These are phyloP conservation scores for Rachycentron canadum DNA, from an alignment of 2,797 vertebrate species.

Conservation along the genomic window DNA sequence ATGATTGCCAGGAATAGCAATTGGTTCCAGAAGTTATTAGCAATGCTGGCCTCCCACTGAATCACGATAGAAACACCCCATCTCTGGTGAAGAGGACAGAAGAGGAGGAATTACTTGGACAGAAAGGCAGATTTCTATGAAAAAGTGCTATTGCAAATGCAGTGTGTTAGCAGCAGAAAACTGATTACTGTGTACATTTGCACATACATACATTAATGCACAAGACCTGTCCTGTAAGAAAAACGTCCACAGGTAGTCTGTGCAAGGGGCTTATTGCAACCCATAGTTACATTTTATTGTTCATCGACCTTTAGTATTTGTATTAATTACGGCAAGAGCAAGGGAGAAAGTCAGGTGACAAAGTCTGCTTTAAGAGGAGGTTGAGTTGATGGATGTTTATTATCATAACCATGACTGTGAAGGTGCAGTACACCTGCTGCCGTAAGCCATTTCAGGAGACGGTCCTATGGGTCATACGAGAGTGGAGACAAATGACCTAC, in stretches of 20 bases:
- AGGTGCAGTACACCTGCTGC: neutral
- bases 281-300: neutral
- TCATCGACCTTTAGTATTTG: neutral
- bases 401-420: neutral
- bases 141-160: conserved; percentile 2
- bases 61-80: conserved; percentile 54
- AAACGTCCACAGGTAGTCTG: too few species aligned
- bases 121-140: conserved; percentile 11
- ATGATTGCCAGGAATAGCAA: conserved; percentile 71
- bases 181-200: neutral
- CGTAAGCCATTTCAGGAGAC: neutral
- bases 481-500: neutral
- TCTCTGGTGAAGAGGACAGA: conserved; percentile 40
- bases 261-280: neutral
- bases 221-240: neutral
- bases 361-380: neutral
- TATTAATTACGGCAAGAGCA: neutral
- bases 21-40: conserved; percentile 77
- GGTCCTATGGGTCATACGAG: neutral
- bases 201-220: neutral
- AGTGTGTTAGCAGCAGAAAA: neutral
- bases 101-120: conserved; percentile 15
- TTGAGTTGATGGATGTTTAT: neutral
- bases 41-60: conserved; percentile 46
- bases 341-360: neutral